Base-by-base conservation (phyloP, 2,797 vertebrate species). In the Spheniscus humboldti region DNA sequence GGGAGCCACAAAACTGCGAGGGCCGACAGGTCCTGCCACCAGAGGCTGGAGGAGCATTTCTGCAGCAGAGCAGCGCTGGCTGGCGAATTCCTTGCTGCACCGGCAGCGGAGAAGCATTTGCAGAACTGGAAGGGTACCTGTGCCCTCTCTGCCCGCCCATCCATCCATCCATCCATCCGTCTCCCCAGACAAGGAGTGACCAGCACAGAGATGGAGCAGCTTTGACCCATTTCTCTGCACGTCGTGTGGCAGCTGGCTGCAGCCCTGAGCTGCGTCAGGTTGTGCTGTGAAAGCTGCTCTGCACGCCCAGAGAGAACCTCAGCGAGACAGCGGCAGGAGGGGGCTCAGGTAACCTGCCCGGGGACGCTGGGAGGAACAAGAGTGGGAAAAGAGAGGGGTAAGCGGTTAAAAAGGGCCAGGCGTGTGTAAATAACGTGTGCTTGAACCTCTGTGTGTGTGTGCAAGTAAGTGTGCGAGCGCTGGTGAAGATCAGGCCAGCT, bases 381-480 rank as follows among this genome's bases (percentile, higher is more conserved):
- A 31, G 30, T 10, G 63, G 55, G 24, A 13, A 14, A 56, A 53
- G 11, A 63, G 35, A 4, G 45, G n/a, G 39, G 3, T 4, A 4
- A 3, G 48, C 39, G n/a, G 28, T 13, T 18, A 8, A 17, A 60
- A 77, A 2, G 41, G 35, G 50, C 23, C 1, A 6, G 7, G 11
- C 0, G 4, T 16, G 55, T 9, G 27, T 67, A 20, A 17, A 23
- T 3, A 9, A 25, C 0, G 9, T 13, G 64, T 9, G 25, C n/a
- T 25, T 4, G 1, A n/a, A 25, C 3, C 19, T 0, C 5, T 3
- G 50, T 6, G 71, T 0, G 6, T 3, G 59, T 6, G 71, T 16
- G 33, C 9, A 0, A 6, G 2, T 0, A 47, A 14, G 41, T 0
- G 43, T 17, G 35, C 7, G 48, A 72, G 68, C 4, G 1, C 69